Evolutionary conservation across 2,113 vertebrate species (phyloP), one percentile per base, ranked within the genome.

Genomic region (Mandrillus leucophaeus): DNA sequence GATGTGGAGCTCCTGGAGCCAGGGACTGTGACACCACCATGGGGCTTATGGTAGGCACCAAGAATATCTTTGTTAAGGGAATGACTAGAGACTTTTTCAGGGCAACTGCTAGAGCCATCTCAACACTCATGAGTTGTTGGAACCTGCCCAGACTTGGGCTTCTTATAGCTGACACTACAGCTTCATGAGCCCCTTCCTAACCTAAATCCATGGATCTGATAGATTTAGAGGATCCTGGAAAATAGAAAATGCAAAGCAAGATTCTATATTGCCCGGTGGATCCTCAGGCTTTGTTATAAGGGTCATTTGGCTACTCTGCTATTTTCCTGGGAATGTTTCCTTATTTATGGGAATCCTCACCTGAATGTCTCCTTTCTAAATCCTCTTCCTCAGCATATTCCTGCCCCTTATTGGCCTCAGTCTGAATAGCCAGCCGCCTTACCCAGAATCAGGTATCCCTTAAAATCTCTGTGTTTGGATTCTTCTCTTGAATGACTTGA

Each of bases 51-150:
- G 6, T 90, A 88, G 81, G 40, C 5, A 16, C 79, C 38, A 94
- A 61, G 20, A 43, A 38, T 75, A 32, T 82, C n/a, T 88, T 83
- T 88, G 43, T 45, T 90, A 43, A 78, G 17, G 66, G 18, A 85
- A 61, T 85, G 61, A 52, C 22, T 13, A 57, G 20, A 72, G 10
- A 57, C 75, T 95, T 97, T 95, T 97, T 70, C 10, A 83, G 18
- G 50, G 43, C 50, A 82, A 78, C 25, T 73, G 5, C 38, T 93
- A 61, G 72, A 80, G 94, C 57, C 14, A 38, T 59, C 59, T 79
- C 23, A 43, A 38, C 11, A 50, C 55, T 20, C n/a, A 6, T 86
- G 40, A 75, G 2, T 81, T 81, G 30, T 82, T 88, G 76, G 75
- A 96, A 93, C 23, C 45, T 86, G 4, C 81, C 59, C 16, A 50